Percentiles rank a stretch among this genome's conserved stretches.
phyloP scores from a whole-genome alignment of 2,888 invertebrate genomes.

The Noctua comes region DNA sequence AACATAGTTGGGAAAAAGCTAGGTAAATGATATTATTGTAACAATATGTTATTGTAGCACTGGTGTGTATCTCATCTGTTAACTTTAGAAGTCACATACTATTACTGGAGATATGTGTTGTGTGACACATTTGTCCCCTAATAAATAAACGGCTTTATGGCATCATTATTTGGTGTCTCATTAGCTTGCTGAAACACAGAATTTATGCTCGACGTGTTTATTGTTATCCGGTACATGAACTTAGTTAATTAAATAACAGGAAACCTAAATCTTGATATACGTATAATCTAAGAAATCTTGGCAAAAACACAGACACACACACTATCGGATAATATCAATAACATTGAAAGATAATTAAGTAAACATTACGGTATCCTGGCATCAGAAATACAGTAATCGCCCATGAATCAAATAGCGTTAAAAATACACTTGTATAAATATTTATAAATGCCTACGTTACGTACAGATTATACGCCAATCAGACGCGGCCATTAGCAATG shows the following conservation, averaged over 20 bases:
- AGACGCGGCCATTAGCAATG: slow-evolving; percentile 27
- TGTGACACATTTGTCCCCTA: background rate
- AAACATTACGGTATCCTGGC: slow-evolving; percentile 26
- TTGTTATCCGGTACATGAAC: slow-evolving; percentile 19
- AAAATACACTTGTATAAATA: slow-evolving; percentile 12
- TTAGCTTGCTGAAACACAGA: background rate
- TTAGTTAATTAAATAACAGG: slow-evolving; percentile 1
- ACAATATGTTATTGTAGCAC: background rate
- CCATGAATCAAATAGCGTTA: background rate
- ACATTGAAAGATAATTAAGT: slow-evolving; percentile 5
- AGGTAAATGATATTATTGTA: background rate
- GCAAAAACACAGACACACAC: slow-evolving; percentile 5
- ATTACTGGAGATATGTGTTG: background rate
- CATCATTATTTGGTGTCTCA: background rate
- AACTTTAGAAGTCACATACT: too few species aligned
- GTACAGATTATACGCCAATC: slow-evolving; percentile 40
- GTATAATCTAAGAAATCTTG: slow-evolving; percentile 12
- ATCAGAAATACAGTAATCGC: slow-evolving; percentile 7
- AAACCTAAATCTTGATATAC: slow-evolving; percentile 24
- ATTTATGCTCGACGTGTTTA: slow-evolving; percentile 1
- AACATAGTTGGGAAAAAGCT: too few species aligned
- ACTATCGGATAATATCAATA: slow-evolving; percentile 9
- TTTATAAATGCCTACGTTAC: slow-evolving; percentile 24
- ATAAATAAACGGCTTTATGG: background rate
- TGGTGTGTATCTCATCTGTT: background rate